These are phyloP conservation scores for Centropristis striata DNA, from an alignment of 2,113 vertebrate genomes.

Conservation along the genomic window DNA sequence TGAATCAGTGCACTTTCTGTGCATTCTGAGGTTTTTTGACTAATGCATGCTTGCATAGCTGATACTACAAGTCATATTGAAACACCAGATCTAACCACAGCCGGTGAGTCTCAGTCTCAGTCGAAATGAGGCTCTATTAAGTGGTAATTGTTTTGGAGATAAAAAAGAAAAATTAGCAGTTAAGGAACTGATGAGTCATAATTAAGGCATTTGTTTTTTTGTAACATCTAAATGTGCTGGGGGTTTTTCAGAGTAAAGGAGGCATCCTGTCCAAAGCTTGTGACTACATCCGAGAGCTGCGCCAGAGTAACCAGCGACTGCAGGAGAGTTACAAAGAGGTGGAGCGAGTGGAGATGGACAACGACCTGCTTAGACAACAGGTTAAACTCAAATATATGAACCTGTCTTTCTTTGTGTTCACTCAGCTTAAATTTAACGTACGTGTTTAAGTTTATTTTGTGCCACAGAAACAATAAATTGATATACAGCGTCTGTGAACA, in stretches of 20 bases:
- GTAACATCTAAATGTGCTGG: background rate
- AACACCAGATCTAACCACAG: background rate
- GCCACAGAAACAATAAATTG: background rate
- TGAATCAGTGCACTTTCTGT: background rate
- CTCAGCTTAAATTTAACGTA: background rate
- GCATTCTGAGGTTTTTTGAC: too few relatives aligned
- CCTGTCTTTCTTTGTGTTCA: too few relatives aligned
- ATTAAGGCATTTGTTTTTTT: background rate
- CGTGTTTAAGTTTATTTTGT: background rate
- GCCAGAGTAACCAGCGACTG: conserved; percentile 93
- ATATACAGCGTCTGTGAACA: background rate
- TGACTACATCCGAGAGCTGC: conserved; percentile 93
- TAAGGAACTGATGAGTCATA: background rate
- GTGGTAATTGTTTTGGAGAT: background rate
- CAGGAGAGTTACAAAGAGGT: conserved; percentile 93
- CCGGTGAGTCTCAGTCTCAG: background rate
- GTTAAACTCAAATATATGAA: conserved; percentile 58
- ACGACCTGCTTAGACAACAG: conserved; percentile 92
- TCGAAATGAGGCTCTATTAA: background rate
- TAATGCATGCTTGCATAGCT: too few relatives aligned
- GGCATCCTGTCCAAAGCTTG: conserved; percentile 95
- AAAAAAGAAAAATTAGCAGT: background rate
- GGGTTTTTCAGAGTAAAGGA: conserved; percentile 89
- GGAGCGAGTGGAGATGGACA: conserved; percentile 92
- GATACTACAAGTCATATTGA: too few relatives aligned